These are phyloP conservation scores for Eilema sororculum DNA, from an alignment of 2,888 invertebrate genomes.

Conservation along the genomic window DNA sequence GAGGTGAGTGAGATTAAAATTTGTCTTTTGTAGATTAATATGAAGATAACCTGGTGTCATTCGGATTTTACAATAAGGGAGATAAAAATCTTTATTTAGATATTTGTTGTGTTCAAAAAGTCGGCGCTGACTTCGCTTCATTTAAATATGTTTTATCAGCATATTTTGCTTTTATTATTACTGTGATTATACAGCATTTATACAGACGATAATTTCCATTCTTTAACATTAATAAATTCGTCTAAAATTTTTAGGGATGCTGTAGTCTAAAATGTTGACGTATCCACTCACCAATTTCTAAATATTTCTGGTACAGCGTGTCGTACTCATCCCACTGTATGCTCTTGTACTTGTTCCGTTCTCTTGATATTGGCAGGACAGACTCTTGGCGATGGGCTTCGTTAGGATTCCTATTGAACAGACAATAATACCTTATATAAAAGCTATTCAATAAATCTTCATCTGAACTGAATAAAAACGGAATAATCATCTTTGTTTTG, in stretches of 20 bases:
- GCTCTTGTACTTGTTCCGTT: conserved; percentile 93
- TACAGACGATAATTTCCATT: neutral
- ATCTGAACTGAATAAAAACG: neutral
- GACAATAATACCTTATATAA: conserved; percentile 12
- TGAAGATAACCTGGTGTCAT: conserved; percentile 23
- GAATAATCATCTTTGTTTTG: conserved; percentile 5
- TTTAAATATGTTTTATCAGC: neutral
- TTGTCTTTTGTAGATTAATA: conserved; percentile 51
- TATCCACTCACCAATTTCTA: conserved; percentile 94
- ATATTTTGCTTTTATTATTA: neutral
- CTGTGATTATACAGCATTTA: neutral
- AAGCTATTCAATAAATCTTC: neutral
- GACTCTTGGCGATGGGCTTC: conserved; percentile 93
- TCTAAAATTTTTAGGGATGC: neutral
- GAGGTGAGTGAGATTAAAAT: conserved; percentile 53
- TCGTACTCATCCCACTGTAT: conserved; percentile 97
- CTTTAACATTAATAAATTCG: neutral
- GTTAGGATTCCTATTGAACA: conserved; percentile 91
- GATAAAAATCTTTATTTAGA: conserved; percentile 9
- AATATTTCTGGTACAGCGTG: conserved; percentile 96
- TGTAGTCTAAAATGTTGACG: neutral
- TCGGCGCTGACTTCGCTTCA: neutral
- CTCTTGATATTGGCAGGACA: conserved; percentile 92
- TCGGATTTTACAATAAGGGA: neutral
- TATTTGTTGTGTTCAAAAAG: neutral